Conservation (phyloP, 2,888 invertebrate genomes). For the Apamea epomidion region DNA sequence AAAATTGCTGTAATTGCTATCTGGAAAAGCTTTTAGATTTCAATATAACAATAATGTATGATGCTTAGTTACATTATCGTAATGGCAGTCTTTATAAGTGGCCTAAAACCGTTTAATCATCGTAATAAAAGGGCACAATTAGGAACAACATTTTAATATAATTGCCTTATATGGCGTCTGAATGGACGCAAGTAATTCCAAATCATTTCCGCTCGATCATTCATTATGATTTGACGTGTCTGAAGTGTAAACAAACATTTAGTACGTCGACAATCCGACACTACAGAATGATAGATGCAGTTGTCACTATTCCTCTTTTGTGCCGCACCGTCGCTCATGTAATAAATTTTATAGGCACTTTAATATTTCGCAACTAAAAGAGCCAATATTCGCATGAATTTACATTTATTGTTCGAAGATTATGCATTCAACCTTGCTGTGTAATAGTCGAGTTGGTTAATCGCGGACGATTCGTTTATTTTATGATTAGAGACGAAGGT, state of each 20-base stretch:
- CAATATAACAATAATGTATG: constrained; percentile 52
- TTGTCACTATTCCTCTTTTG: constrained; percentile 54
- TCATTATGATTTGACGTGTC: constrained; percentile 69
- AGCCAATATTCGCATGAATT: constrained; percentile 63
- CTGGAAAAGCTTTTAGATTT: constrained; percentile 56
- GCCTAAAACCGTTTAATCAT: constrained; percentile 54
- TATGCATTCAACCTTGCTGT: constrained; percentile 61
- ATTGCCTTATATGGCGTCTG: constrained; percentile 65
- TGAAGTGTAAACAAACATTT: constrained; percentile 57
- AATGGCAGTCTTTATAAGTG: constrained; percentile 52
- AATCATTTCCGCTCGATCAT: constrained; percentile 75
- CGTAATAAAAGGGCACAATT: constrained; percentile 64
- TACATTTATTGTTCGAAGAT: constrained; percentile 63
- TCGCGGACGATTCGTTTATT: constrained; percentile 69
- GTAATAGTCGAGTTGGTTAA: constrained; percentile 63
- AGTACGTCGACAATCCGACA: constrained; percentile 44
- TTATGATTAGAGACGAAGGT: constrained; percentile 67
- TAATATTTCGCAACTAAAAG: constrained; percentile 60
- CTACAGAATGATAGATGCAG: constrained; percentile 59
- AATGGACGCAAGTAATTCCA: constrained; percentile 54
- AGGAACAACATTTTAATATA: constrained; percentile 61
- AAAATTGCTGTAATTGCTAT: constrained; percentile 46
- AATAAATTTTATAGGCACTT: constrained; percentile 65
- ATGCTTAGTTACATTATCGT: constrained; percentile 54
- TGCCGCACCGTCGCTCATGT: constrained; percentile 47